phyloP scores from a whole-genome alignment of 30 jellyfish, hydroid and myxozoan genomes.

The Turritopsis rubra region DNA sequence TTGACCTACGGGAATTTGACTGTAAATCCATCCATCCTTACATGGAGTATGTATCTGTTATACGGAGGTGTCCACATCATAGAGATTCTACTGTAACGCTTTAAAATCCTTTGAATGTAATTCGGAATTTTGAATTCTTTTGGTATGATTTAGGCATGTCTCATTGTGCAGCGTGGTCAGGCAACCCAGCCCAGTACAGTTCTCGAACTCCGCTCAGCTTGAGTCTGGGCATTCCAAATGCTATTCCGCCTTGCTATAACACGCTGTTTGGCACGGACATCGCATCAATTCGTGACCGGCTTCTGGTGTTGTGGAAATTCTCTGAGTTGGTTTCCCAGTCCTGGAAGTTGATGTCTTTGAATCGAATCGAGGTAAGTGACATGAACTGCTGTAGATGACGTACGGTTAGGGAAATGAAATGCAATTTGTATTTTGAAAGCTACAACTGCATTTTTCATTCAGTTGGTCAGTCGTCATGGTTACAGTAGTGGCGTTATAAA shows the following conservation, averaged over 20 bases:
- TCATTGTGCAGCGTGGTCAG: slow-evolving; percentile 92
- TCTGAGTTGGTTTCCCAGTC: slow-evolving; percentile 56
- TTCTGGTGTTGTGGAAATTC: slow-evolving; percentile 40
- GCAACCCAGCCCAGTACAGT: slow-evolving; percentile 25
- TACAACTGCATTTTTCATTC: too few relatives aligned
- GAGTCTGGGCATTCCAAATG: slow-evolving; percentile 56
- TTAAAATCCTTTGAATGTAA: background rate
- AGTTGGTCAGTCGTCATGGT: too few relatives aligned
- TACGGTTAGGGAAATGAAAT: too few relatives aligned
- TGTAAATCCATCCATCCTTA: too few relatives aligned
- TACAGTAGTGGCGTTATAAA: background rate
- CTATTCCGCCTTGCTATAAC: slow-evolving; percentile 58
- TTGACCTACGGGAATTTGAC: too few relatives aligned
- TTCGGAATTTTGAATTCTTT: background rate
- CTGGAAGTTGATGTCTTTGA: slow-evolving; percentile 44
- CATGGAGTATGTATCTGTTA: too few relatives aligned
- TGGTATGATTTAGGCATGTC: slow-evolving; percentile 44
- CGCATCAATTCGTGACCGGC: slow-evolving; percentile 41
- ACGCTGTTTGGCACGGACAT: slow-evolving; percentile 42
- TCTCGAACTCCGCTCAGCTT: slow-evolving; percentile 12
- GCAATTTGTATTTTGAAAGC: too few relatives aligned
- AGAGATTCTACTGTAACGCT: too few relatives aligned
- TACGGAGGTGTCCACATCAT: too few relatives aligned
- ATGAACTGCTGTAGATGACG: too few relatives aligned
- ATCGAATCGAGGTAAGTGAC: slow-evolving; percentile 12